Percentiles rank a stretch among this genome's conserved stretches.
phyloP scores from a whole-genome alignment of 2,888 invertebrate species.

The Dysmachus trigonus region DNA sequence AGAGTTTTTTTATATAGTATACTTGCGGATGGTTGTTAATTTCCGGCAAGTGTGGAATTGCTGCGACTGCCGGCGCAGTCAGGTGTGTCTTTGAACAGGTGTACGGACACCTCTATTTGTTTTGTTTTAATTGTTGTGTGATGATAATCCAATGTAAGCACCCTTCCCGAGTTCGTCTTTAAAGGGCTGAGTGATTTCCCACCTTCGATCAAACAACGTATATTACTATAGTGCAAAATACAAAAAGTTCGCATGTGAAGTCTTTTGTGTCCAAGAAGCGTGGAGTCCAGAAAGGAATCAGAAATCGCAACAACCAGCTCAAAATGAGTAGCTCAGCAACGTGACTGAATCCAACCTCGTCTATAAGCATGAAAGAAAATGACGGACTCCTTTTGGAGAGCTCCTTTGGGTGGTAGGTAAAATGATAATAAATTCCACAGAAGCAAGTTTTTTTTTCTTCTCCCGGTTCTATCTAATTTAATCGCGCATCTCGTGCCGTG shows the following conservation, averaged over 20 bases:
- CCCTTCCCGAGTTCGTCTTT: not conserved
- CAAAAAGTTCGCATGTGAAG: not conserved
- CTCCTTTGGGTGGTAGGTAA: slow-evolving; percentile 51
- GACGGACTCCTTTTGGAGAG: slow-evolving; percentile 53
- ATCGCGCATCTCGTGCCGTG: not conserved
- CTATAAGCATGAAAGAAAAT: slow-evolving; percentile 52
- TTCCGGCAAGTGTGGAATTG: slow-evolving; percentile 4
- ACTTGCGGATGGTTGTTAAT: not conserved
- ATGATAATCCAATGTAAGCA: not conserved
- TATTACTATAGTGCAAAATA: not conserved
- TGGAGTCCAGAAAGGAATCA: not conserved
- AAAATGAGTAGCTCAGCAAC: not conserved
- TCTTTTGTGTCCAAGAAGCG: not conserved
- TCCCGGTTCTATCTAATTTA: not conserved
- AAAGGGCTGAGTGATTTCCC: not conserved
- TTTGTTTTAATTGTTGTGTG: not conserved
- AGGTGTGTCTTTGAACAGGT: not conserved
- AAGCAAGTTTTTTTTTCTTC: not conserved
- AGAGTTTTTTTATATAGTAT: not conserved
- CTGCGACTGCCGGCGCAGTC: not conserved
- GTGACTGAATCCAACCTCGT: not conserved
- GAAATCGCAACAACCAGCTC: not conserved
- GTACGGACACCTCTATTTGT: not conserved
- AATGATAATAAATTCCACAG: slow-evolving; percentile 35
- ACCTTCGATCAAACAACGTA: slow-evolving; percentile 9